A percentile compares a stretch with the other conserved stretches of the same genome.
These are phyloP conservation scores for Patella pellucida DNA, from an alignment of 2,888 invertebrate species.

Conservation along the genomic window DNA sequence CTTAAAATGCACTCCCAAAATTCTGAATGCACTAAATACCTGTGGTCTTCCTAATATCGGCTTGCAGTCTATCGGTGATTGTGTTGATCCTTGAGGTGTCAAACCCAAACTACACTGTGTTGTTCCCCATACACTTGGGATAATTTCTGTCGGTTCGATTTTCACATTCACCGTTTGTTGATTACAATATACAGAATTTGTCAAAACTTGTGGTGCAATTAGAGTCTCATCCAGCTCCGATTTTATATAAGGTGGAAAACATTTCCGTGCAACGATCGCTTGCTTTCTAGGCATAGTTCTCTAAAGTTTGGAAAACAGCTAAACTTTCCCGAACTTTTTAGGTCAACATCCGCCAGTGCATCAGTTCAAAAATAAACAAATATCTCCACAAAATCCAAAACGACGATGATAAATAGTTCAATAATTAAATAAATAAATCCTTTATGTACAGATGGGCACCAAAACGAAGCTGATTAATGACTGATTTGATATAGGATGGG, in stretches of 20 bases:
- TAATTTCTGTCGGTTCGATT: constrained; percentile 34
- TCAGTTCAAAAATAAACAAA: neutral
- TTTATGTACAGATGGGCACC: neutral
- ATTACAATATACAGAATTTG: constrained; percentile 14
- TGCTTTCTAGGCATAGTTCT: constrained; percentile 53
- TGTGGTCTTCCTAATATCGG: constrained; percentile 48
- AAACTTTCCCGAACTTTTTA: constrained; percentile 1
- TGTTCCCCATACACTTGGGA: neutral
- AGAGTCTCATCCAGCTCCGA: constrained; percentile 49
- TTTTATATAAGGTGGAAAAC: constrained; percentile 49
- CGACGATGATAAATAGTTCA: neutral
- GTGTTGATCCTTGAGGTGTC: constrained; percentile 38
- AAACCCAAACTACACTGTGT: constrained; percentile 20
- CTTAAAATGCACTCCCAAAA: neutral
- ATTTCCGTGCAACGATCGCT: constrained; percentile 45
- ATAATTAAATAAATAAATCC: neutral
- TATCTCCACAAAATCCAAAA: neutral
- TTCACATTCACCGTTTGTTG: constrained; percentile 19
- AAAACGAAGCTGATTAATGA: neutral
- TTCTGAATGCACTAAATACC: constrained; percentile 35
- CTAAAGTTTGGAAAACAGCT: neutral
- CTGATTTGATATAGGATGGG: neutral
- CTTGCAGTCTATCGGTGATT: constrained; percentile 41
- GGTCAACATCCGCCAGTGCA: constrained; percentile 10
- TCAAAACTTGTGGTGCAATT: constrained; percentile 32